These are phyloP conservation scores for Martes martes DNA, from an alignment of 2,113 vertebrate species.

Conservation along the genomic window DNA sequence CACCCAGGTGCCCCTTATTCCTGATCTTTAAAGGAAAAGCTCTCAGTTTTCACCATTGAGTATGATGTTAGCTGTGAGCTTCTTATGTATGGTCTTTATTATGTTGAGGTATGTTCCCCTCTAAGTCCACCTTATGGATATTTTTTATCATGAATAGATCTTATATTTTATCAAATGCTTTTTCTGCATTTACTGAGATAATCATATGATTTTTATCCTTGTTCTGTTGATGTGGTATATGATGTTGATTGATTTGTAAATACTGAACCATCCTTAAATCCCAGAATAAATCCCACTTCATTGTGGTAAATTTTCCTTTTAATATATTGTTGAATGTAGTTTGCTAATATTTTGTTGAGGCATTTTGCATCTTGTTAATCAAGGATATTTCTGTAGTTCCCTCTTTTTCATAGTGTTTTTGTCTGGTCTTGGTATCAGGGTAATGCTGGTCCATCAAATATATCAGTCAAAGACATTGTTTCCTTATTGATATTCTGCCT, in stretches of 20 bases:
- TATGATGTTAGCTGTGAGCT: neutral
- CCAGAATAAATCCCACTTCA: neutral
- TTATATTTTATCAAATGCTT: neutral
- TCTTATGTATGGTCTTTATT: neutral
- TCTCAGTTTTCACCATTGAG: neutral
- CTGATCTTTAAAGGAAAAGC: neutral
- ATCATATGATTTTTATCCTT: neutral
- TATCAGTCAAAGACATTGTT: neutral
- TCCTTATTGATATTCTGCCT: neutral
- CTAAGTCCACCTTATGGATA: neutral
- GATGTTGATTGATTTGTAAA: neutral
- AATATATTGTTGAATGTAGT: neutral
- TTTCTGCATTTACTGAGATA: neutral
- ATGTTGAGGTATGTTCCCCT: neutral
- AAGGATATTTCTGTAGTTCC: neutral
- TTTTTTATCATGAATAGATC: neutral
- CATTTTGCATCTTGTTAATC: neutral
- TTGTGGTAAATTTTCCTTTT: neutral
- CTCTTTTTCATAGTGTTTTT: neutral
- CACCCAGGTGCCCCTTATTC: neutral
- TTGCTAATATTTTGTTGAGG: neutral
- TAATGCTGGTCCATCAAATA: neutral
- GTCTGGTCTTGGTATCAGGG: neutral
- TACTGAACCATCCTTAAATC: neutral
- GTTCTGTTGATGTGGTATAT: neutral